Conservation (phyloP, 2,113 vertebrate species). For the Nyctereutes procyonoides region DNA sequence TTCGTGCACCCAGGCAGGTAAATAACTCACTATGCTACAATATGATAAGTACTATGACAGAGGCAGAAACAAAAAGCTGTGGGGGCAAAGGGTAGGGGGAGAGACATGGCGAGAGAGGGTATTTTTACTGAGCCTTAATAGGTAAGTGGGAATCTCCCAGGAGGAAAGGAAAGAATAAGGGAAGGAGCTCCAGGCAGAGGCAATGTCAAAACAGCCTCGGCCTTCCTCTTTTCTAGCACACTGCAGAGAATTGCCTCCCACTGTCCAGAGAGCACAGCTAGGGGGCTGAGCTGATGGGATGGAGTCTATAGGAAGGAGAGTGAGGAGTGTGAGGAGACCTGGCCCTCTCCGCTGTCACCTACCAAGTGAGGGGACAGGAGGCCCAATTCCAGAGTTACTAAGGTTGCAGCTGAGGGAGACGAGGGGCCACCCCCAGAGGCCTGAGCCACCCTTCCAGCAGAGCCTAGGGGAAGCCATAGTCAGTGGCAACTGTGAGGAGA, state of each 20-base stretch:
- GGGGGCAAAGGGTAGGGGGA: not conserved
- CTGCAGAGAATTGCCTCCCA: not conserved
- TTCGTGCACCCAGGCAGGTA: not conserved
- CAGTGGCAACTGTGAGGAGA: not conserved
- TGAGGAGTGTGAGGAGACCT: too few species aligned
- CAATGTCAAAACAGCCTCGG: not conserved
- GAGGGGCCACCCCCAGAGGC: not conserved
- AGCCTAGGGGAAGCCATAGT: not conserved
- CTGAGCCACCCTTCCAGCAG: not conserved
- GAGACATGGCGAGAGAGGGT: not conserved
- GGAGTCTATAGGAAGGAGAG: not conserved
- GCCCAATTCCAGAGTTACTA: not conserved
- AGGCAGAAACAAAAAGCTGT: not conserved
- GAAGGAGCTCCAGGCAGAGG: not conserved
- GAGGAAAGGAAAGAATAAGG: not conserved
- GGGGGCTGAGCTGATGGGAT: not conserved
- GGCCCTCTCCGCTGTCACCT: not conserved
- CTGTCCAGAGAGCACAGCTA: not conserved
- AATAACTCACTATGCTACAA: not conserved
- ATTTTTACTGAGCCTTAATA: not conserved
- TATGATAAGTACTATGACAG: not conserved
- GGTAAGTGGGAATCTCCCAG: not conserved
- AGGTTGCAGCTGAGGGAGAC: not conserved
- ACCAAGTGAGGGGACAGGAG: not conserved
- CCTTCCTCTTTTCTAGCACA: not conserved